phyloP scores from a whole-genome alignment of 53 echinoderm and acorn worm genomes.

The Mesocentrotus franciscanus region DNA sequence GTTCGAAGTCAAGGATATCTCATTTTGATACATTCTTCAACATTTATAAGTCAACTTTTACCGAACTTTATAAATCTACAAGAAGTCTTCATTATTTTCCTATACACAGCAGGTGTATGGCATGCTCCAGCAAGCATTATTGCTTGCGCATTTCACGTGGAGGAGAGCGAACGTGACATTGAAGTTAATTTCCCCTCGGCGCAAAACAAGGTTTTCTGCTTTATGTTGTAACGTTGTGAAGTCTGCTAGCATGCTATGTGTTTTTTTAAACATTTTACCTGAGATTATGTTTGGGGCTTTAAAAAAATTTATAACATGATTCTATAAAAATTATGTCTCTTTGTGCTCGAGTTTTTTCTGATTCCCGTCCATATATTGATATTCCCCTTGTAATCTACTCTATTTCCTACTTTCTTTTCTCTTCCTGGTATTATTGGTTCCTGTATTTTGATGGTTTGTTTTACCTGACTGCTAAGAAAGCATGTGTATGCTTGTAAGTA shows the following conservation, averaged over 20 bases:
- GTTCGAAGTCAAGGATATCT: neutral
- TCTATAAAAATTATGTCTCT: neutral
- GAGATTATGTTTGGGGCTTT: neutral
- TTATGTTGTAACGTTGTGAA: neutral
- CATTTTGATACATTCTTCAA: neutral
- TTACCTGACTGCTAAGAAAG: too few relatives aligned
- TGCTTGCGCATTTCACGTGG: neutral
- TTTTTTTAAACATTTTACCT: neutral
- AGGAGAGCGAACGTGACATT: neutral
- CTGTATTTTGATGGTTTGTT: too few relatives aligned
- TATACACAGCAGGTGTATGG: neutral
- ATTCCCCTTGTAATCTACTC: too few relatives aligned
- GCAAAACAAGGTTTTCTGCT: neutral
- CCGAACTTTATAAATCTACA: neutral
- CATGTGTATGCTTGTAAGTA: too few relatives aligned
- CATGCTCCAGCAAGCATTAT: neutral
- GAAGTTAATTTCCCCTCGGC: neutral
- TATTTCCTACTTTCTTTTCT: too few relatives aligned
- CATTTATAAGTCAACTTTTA: neutral
- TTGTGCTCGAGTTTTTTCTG: too few relatives aligned
- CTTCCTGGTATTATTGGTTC: too few relatives aligned
- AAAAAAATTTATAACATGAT: neutral
- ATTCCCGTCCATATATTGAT: too few relatives aligned
- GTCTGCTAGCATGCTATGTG: neutral
- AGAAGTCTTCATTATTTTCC: neutral